These are phyloP conservation scores for Vanessa cardui DNA, from an alignment of 2,888 invertebrate genomes.

Conservation along the genomic window DNA sequence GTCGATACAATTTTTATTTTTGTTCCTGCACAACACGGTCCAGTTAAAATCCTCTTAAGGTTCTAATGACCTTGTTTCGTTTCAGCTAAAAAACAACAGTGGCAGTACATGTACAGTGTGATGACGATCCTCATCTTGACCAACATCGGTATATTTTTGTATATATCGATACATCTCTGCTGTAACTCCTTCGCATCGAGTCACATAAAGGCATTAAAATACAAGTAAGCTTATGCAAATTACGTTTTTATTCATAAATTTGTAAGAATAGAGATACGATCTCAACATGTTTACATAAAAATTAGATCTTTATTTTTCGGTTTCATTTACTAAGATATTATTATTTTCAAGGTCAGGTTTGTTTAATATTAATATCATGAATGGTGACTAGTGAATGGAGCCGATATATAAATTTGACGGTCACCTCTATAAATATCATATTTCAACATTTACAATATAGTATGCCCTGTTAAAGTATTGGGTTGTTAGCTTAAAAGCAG, in stretches of 20 bases:
- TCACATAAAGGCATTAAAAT: constrained; percentile 75
- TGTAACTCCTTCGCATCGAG: constrained; percentile 71
- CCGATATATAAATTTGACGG: no score
- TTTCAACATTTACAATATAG: no score
- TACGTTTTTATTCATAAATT: not conserved
- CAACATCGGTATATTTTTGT: constrained; percentile 84
- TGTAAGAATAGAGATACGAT: not conserved
- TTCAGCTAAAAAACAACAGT: constrained; percentile 77
- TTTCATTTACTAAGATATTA: no score
- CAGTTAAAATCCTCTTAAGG: not conserved
- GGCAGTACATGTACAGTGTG: constrained; percentile 87
- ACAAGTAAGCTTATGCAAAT: constrained; percentile 69
- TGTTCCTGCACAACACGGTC: not conserved
- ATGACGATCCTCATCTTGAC: constrained; percentile 79
- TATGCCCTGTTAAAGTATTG: no score
- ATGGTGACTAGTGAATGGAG: no score
- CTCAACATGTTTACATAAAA: not conserved
- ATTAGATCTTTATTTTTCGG: not conserved
- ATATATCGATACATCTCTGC: constrained; percentile 83
- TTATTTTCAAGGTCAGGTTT: no score
- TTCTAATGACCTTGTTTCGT: constrained; percentile 37
- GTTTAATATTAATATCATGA: no score
- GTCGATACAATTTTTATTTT: not conserved
- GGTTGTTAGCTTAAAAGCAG: no score
- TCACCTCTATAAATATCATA: no score